phyloP scores from a whole-genome alignment of 2,888 invertebrate genomes.

The Aleiodes testaceus region DNA sequence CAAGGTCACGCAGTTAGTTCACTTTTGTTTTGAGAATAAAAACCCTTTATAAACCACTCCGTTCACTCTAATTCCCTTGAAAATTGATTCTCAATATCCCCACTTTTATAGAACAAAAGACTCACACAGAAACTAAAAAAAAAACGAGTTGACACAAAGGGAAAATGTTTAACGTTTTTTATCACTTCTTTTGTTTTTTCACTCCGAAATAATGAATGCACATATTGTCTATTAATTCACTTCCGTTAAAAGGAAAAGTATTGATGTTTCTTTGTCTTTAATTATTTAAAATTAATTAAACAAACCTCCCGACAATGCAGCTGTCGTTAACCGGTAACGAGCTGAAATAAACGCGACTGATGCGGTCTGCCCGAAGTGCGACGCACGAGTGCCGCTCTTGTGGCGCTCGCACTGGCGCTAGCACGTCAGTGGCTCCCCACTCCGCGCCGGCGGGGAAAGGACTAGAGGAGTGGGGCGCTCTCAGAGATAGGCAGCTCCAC shows the following conservation, averaged over 20 bases:
- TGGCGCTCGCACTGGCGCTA: conserved; percentile 46
- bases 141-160: conserved; percentile 9
- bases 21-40: not conserved
- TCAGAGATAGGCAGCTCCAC: conserved; percentile 39
- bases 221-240: no score
- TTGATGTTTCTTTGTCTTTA: not conserved
- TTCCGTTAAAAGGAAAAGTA: not conserved
- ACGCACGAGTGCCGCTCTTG: conserved; percentile 66
- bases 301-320: conserved; percentile 47
- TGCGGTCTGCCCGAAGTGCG: conserved; percentile 67
- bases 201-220: no score
- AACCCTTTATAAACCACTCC: not conserved
- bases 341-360: conserved; percentile 47
- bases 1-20: not conserved
- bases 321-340: conserved; percentile 3
- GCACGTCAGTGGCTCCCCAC: conserved; percentile 48
- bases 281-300: not conserved
- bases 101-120: conserved; percentile 11
- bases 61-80: conserved; percentile 6
- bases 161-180: not conserved
- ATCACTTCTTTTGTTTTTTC: not conserved
- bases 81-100: not conserved
- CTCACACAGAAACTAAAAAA: not conserved
- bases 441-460: conserved; percentile 30
- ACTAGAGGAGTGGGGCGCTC: conserved; percentile 18